phyloP scores from a whole-genome alignment of 2,113 vertebrate genomes.

The Struthio camelus region DNA sequence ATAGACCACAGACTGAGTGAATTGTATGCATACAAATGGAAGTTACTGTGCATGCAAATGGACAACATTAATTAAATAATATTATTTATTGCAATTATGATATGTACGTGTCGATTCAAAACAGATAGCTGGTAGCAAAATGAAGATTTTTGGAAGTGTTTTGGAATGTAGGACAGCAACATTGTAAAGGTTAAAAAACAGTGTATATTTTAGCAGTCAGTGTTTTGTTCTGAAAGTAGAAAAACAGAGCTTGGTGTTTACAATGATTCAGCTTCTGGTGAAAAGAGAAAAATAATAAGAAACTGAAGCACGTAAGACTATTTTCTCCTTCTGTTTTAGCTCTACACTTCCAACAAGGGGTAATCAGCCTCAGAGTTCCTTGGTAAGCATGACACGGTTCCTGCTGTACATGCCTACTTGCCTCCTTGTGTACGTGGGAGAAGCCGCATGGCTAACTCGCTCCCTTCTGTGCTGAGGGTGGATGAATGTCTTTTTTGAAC shows the following conservation, averaged over 20 bases:
- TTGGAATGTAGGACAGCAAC: neutral
- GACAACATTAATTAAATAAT: conserved; percentile 40
- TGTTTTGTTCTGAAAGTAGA: neutral
- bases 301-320: neutral
- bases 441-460: neutral
- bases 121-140: neutral
- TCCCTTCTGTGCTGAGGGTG: neutral
- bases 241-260: conserved; percentile 2
- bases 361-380: neutral
- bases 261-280: conserved; percentile 5
- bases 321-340: conserved; percentile 43
- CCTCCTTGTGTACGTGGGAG: neutral
- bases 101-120: neutral
- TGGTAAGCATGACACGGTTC: neutral
- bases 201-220: neutral
- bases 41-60: conserved; percentile 30
- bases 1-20: conserved; percentile 39
- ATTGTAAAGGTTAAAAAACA: neutral
- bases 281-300: neutral
- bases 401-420: neutral
- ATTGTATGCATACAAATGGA: conserved; percentile 41
- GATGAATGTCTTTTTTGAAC: neutral
- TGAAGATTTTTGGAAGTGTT: neutral
- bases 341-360: neutral
- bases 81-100: neutral